A percentile compares a stretch with the other conserved stretches of the same genome.
phyloP scores from a whole-genome alignment of 2,888 invertebrate genomes.

The Drosophila engyochracea region DNA sequence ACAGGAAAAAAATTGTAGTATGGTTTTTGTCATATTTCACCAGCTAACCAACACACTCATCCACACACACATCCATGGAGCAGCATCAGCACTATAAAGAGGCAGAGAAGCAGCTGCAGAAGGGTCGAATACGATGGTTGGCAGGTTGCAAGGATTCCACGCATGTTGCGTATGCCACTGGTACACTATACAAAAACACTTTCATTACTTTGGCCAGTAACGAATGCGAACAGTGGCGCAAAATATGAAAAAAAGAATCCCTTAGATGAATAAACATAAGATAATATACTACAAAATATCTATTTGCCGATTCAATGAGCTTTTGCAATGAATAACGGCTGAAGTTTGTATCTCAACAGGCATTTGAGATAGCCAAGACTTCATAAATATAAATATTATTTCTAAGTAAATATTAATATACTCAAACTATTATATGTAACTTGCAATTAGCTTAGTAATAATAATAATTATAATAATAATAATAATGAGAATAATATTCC shows the following conservation, averaged over 20 bases:
- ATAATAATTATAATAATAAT: too few species aligned
- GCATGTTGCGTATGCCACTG: conserved; percentile 78
- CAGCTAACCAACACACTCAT: conserved; percentile 39
- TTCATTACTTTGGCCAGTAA: conserved; percentile 67
- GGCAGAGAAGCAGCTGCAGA: conserved; percentile 20
- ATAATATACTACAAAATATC: background rate
- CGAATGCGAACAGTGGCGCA: conserved; percentile 40
- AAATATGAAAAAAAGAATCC: too few species aligned
- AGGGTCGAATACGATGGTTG: conserved; percentile 4
- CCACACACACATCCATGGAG: conserved; percentile 14
- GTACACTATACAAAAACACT: conserved; percentile 75
- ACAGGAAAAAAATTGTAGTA: conserved; percentile 65
- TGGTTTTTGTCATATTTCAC: conserved; percentile 82
- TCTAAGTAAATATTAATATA: background rate
- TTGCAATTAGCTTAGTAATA: background rate
- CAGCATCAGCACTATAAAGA: conserved; percentile 45
- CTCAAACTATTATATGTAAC: background rate
- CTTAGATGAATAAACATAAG: background rate
- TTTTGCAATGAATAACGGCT: background rate
- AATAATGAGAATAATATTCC: too few species aligned
- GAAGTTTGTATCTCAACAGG: background rate
- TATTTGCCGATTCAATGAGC: background rate
- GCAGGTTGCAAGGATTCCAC: conserved; percentile 52
- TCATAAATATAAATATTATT: background rate
- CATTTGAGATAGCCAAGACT: background rate